Evolutionary conservation across 2,113 vertebrate species (phyloP), one percentile per base, ranked within the genome.

Genomic region (Lota lota): DNA sequence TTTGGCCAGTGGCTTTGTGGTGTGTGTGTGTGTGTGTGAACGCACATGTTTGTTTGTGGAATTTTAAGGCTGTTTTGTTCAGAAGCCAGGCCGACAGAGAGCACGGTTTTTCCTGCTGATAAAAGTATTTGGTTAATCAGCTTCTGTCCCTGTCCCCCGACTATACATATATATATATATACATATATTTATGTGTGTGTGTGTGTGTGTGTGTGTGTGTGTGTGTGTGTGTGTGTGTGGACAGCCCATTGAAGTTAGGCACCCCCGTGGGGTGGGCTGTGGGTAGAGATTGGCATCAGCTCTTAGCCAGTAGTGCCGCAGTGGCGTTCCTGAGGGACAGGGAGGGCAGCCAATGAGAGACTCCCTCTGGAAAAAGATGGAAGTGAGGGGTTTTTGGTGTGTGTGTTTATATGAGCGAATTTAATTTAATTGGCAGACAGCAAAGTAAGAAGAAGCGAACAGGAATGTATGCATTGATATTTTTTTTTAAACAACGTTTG

Each of bases 61-160:
- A 47, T 89, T 89, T 91, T 88, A 88, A 89, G 88, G 84, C 83
- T 78, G 81, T 88, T 90, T 89, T 89, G 85, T 90, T 84, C 78
- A 76, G 80, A 84, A 80, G 73, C 81, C 84, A 84, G 77, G 79
- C 87, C 81, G 78, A 84, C 77, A 76, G 79, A 79, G 79, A 79
- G 79, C 82, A 82, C 80, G 71, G 87, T 92, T 91, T 90, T 47
- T 76, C 86, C 85, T 84, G 84, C 90, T 92, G 92, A 92, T 93
- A 93, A 92, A 92, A 91, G 91, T 91, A 93, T 93, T 92, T 93
- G 91, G 90, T 91, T 93, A 92, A 93, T 92, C 92, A 92, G 91
- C 91, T 92, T 92, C 85, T 89, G 85, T 86, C 79, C 72, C 70
- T 0, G 79, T 90, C 88, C 90, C 89, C 72, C 65, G 77, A 77